These are phyloP conservation scores for Alexandromys oeconomus DNA, from an alignment of 2,797 vertebrate species.

Conservation along the genomic window DNA sequence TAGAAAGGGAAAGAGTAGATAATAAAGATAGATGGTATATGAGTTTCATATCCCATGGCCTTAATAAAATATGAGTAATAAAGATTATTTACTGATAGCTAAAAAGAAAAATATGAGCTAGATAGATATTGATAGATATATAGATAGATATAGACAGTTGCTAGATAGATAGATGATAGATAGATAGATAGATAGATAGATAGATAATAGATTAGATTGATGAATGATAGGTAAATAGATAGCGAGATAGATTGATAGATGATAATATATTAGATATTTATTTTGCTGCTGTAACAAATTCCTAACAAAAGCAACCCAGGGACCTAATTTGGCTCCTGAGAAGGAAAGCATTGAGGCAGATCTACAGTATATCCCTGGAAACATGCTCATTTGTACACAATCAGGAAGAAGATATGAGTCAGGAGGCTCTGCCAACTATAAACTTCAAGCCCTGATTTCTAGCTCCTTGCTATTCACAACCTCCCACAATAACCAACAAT, in stretches of 20 bases:
- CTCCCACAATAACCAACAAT: background rate
- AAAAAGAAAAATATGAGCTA: too few species aligned
- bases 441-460: background rate
- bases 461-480: background rate
- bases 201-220: background rate
- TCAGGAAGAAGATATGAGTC: background rate
- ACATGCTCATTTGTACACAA: background rate
- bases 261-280: background rate
- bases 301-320: background rate
- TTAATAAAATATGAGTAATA: background rate
- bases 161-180: too few species aligned
- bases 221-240: too few species aligned
- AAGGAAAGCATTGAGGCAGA: background rate
- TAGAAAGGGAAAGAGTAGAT: background rate
- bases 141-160: too few species aligned
- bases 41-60: background rate
- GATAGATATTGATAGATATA: too few species aligned
- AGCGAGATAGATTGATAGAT: too few species aligned
- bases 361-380: background rate
- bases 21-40: background rate
- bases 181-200: background rate
- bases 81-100: too few species aligned
- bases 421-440: background rate
- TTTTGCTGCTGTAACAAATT: background rate
- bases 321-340: background rate